A percentile compares a stretch with the other conserved stretches of the same genome.
Evolutionary conservation across 2,888 invertebrate genomes (phyloP).

Genomic region (Mycogona germanica): DNA sequence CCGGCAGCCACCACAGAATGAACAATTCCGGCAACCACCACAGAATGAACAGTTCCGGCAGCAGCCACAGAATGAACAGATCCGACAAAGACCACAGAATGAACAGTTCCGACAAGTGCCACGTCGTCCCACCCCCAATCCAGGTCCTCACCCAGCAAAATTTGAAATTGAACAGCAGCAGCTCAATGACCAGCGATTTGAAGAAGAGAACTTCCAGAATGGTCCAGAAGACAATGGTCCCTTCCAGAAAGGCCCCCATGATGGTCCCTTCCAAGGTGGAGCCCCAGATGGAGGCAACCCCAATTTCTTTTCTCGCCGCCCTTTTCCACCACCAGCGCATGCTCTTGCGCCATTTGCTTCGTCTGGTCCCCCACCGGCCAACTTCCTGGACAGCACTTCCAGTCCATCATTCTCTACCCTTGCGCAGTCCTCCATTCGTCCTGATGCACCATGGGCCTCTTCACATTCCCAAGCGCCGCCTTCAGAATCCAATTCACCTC

Average conservation of each 20-base stretch:
- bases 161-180: slow-evolving; percentile 9
- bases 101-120: neutral
- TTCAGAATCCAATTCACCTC: neutral
- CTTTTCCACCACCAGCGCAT: neutral
- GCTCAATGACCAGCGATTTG: neutral
- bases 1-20: neutral
- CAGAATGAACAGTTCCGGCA: neutral
- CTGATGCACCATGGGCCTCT: neutral
- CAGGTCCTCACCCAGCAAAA: slow-evolving; percentile 7
- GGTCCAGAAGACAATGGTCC: neutral
- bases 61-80: no score
- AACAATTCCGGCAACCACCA: neutral
- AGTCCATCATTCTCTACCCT: neutral
- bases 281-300: neutral
- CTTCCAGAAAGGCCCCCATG: neutral
- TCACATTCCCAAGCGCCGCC: neutral
- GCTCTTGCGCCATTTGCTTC: neutral
- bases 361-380: slow-evolving; percentile 5
- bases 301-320: neutral
- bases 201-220: slow-evolving; percentile 1
- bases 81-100: no score
- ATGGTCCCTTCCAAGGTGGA: neutral
- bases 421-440: neutral
- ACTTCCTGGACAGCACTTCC: slow-evolving; percentile 1
- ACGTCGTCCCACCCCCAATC: slow-evolving; percentile 1